A percentile compares a stretch with the other conserved stretches of the same genome.
Conservation (phyloP, 2,888 invertebrate genomes). For the Erebia ligea region DNA sequence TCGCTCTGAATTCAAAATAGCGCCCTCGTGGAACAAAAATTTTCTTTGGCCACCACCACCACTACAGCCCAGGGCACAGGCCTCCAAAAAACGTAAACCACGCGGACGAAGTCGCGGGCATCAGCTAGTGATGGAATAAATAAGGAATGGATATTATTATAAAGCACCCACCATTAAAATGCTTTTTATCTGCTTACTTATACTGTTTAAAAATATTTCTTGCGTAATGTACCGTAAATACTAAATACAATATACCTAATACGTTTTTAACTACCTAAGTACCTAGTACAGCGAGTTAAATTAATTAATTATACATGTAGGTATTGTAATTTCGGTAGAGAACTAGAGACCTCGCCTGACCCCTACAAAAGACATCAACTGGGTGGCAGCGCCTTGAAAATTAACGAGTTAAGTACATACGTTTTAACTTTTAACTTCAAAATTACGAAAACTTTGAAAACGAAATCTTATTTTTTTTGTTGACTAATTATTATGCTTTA, state of each 20-base stretch:
- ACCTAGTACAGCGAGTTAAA: background rate
- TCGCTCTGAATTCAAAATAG: too few species aligned
- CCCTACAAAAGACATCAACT: conserved; percentile 22
- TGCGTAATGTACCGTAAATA: too few species aligned
- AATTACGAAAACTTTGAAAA: background rate
- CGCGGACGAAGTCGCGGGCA: too few species aligned
- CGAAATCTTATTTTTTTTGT: background rate
- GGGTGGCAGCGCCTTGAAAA: conserved; percentile 20
- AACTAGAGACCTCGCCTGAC: conserved; percentile 5
- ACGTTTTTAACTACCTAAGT: background rate
- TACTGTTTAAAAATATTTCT: background rate
- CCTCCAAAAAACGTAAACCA: too few species aligned
- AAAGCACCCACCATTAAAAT: too few species aligned
- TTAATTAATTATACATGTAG: conserved; percentile 4
- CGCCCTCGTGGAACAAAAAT: too few species aligned
- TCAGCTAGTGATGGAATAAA: too few species aligned
- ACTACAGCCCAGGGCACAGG: too few species aligned
- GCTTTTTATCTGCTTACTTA: background rate
- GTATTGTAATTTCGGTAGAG: conserved; percentile 14
- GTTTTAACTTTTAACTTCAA: background rate
- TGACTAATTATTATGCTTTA: too few species aligned
- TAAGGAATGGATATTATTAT: too few species aligned
- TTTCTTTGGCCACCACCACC: too few species aligned
- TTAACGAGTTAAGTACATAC: background rate
- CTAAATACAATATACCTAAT: background rate